A percentile compares a stretch with the other conserved stretches of the same genome.
phyloP scores from a whole-genome alignment of 1,140 invertebrate species.

The Kradibia gibbosae region DNA sequence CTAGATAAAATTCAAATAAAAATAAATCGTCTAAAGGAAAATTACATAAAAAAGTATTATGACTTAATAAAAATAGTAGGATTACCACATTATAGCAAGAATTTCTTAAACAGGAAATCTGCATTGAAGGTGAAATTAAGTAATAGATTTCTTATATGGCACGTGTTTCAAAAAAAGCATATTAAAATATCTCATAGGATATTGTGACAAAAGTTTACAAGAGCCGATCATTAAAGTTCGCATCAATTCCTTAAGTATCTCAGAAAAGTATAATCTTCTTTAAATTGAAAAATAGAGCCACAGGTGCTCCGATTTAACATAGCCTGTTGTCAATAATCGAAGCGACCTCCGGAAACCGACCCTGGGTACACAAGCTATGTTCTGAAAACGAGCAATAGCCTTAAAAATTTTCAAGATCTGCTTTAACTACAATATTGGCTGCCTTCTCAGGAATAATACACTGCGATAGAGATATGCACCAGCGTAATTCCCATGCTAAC shows the following conservation, averaged over 20 bases:
- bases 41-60: no score
- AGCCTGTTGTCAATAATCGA: no score
- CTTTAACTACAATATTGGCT: neutral
- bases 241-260: neutral
- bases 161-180: neutral
- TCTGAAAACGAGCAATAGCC: no score
- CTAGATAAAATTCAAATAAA: no score
- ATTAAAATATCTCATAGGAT: neutral
- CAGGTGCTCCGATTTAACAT: no score
- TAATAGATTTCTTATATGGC: neutral
- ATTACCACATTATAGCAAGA: neutral
- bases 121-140: neutral
- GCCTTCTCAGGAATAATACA: neutral
- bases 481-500: slow-evolving; percentile 13
- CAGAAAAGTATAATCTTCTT: slow-evolving; percentile 9
- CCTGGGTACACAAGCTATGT: no score
- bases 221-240: neutral
- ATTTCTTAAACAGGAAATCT: neutral
- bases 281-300: slow-evolving; percentile 20
- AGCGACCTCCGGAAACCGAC: no score
- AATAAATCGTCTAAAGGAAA: no score
- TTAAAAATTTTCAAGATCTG: no score
- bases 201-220: neutral
- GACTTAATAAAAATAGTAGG: no score
- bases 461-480: slow-evolving; percentile 5